A percentile compares a stretch with the other conserved stretches of the same genome.
These are phyloP conservation scores for Acanthosepion esculentum DNA, from an alignment of 2,888 invertebrate species.

Conservation along the genomic window DNA sequence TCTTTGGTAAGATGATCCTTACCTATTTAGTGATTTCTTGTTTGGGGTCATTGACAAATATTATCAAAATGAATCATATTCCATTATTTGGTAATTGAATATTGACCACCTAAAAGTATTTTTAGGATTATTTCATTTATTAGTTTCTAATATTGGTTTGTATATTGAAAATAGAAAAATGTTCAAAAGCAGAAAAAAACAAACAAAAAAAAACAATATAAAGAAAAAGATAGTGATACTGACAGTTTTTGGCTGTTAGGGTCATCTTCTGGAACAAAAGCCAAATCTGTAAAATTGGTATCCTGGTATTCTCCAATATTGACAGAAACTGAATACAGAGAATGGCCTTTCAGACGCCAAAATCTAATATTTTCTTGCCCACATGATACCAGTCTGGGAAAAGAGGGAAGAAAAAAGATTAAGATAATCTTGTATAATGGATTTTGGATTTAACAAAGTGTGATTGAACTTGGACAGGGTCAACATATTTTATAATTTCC, in stretches of 20 bases:
- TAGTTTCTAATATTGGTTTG: no score
- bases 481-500: no score
- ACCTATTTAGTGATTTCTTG: no score
- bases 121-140: no score
- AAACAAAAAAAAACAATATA: no score
- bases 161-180: background rate
- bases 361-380: constrained; percentile 73
- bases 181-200: background rate
- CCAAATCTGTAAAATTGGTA: constrained; percentile 74
- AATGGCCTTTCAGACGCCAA: constrained; percentile 74
- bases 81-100: no score
- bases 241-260: constrained; percentile 54
- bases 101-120: no score
- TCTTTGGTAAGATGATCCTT: no score
- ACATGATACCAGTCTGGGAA: constrained; percentile 73
- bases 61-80: no score
- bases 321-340: constrained; percentile 73
- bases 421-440: background rate
- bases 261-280: constrained; percentile 70
- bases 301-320: constrained; percentile 71
- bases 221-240: background rate
- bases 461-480: no score
- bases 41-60: no score
- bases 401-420: background rate
- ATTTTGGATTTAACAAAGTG: no score